A percentile compares a stretch with the other conserved stretches of the same genome.
Conservation (phyloP, 2,113 vertebrate species). For the Saguinus imperator region DNA sequence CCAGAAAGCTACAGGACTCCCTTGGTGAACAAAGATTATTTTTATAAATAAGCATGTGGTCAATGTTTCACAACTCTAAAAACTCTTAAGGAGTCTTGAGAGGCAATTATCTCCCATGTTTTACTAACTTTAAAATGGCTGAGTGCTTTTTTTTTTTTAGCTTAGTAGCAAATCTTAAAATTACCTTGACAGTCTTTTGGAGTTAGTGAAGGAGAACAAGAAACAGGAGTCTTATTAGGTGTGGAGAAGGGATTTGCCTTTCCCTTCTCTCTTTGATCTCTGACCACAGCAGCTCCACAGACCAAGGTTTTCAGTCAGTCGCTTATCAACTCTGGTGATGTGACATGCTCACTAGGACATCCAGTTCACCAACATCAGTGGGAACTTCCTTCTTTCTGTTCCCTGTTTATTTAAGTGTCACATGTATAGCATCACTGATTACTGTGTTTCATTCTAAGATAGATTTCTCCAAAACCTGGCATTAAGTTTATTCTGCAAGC, state of each 20-base stretch:
- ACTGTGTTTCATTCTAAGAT: not conserved
- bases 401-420: conserved; percentile 32
- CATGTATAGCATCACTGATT: not conserved
- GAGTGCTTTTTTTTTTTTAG: not conserved
- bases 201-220: not conserved
- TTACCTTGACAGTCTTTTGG: not conserved
- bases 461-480: not conserved
- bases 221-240: not conserved
- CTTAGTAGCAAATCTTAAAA: not conserved
- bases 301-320: not conserved
- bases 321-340: not conserved
- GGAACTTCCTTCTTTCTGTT: not conserved
- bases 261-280: not conserved
- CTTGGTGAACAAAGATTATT: not conserved
- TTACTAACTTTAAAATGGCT: not conserved
- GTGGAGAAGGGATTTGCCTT: not conserved
- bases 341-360: not conserved
- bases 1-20: not conserved
- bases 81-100: not conserved
- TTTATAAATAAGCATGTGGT: not conserved
- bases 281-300: not conserved
- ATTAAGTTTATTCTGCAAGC: not conserved
- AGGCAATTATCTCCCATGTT: not conserved
- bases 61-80: not conserved
- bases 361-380: not conserved